Percentiles rank a stretch among this genome's conserved stretches.
Conservation (phyloP, 2,888 invertebrate species). For the Dioctria linearis region DNA sequence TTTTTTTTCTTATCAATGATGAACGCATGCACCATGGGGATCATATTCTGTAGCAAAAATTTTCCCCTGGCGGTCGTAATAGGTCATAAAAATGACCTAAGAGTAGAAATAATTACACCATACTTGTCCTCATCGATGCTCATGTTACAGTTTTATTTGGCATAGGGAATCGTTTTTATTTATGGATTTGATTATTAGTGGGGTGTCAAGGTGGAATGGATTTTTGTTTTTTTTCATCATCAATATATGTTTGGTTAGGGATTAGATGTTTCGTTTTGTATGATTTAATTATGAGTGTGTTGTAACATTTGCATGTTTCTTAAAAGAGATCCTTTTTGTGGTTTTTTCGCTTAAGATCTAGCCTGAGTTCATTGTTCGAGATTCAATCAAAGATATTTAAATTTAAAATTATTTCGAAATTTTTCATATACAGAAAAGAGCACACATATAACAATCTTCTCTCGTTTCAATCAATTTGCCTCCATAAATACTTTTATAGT, state of each 20-base stretch:
- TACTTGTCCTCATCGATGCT: constrained; percentile 1
- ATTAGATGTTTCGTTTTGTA: neutral
- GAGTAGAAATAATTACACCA: constrained; percentile 43
- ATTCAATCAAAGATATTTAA: too few relatives aligned
- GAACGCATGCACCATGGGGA: neutral
- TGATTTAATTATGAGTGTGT: too few relatives aligned
- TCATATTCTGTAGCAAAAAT: constrained; percentile 1
- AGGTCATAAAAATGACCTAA: constrained; percentile 55
- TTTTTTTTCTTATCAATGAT: neutral
- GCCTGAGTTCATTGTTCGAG: too few relatives aligned
- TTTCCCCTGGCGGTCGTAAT: constrained; percentile 48
- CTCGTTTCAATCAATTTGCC: too few relatives aligned
- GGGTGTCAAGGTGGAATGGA: neutral
- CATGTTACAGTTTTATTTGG: constrained; percentile 1
- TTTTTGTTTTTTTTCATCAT: neutral
- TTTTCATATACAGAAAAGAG: too few relatives aligned
- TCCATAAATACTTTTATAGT: too few relatives aligned
- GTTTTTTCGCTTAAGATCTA: too few relatives aligned
- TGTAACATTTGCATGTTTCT: too few relatives aligned
- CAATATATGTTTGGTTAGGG: neutral
- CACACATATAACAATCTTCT: too few relatives aligned
- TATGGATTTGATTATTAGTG: constrained; percentile 11
- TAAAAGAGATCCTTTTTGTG: too few relatives aligned
- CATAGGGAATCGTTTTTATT: constrained; percentile 16
- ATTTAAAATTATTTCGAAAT: too few relatives aligned